A percentile compares a stretch with the other conserved stretches of the same genome.
These are phyloP conservation scores for Hydrocynus forskahlii DNA, from an alignment of 2,797 vertebrate genomes.

Conservation along the genomic window DNA sequence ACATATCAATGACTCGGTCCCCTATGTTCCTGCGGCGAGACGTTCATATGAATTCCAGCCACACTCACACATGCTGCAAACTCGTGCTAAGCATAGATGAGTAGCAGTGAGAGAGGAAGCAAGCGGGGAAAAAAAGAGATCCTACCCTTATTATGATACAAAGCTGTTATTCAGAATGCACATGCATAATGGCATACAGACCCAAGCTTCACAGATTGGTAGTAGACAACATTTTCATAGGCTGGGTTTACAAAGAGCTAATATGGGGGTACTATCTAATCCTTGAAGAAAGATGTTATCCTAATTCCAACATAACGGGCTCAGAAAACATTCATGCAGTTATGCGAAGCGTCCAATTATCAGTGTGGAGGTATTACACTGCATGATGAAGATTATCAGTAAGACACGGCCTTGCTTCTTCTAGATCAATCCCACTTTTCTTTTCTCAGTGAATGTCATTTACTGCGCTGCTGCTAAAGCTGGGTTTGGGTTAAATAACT, in stretches of 20 bases:
- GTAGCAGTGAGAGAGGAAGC: slow-evolving; percentile 65
- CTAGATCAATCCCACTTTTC: slow-evolving; percentile 33
- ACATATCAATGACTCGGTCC: slow-evolving; percentile 82
- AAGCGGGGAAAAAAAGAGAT: slow-evolving; percentile 42
- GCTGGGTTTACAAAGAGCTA: slow-evolving; percentile 25
- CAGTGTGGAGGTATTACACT: slow-evolving; percentile 30
- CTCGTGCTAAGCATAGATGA: slow-evolving; percentile 81
- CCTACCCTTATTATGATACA: slow-evolving; percentile 45
- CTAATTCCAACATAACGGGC: not conserved
- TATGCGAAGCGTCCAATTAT: slow-evolving; percentile 37
- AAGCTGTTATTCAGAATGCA: slow-evolving; percentile 37
- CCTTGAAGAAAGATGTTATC: slow-evolving; percentile 42
- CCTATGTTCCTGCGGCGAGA: slow-evolving; percentile 71
- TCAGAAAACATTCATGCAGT: not conserved
- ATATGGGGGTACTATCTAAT: slow-evolving; percentile 49
- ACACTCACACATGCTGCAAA: slow-evolving; percentile 73
- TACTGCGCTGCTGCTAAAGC: slow-evolving; percentile 29
- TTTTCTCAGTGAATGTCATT: slow-evolving; percentile 34
- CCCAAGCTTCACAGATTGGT: slow-evolving; percentile 47
- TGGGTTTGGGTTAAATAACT: slow-evolving; percentile 50
- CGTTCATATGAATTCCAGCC: slow-evolving; percentile 83
- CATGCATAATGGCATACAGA: not conserved
- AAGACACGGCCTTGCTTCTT: slow-evolving; percentile 51
- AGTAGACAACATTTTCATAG: slow-evolving; percentile 45
- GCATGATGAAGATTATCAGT: slow-evolving; percentile 44